phyloP scores from a whole-genome alignment of 2,797 vertebrate species.

The Bradypodion pumilum region DNA sequence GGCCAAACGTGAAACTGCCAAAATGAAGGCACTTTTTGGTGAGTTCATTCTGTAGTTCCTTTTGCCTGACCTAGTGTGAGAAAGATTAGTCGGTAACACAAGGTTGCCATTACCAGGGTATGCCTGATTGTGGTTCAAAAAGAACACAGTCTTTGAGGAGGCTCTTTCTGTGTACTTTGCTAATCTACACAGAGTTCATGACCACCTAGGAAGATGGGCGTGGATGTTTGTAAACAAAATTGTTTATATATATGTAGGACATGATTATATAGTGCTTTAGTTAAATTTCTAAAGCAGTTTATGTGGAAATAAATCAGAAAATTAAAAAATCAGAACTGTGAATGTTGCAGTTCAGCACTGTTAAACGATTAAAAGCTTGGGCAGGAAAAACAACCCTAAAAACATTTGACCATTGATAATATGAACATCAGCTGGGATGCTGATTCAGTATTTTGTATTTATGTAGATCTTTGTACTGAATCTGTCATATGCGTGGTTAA shows the following conservation, averaged over 20 bases:
- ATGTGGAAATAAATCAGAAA: neutral
- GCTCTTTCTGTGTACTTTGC: too few relatives aligned
- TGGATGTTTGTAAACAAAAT: conserved; percentile 35
- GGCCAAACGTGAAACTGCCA: too few relatives aligned
- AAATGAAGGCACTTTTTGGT: too few relatives aligned
- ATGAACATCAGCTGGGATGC: neutral
- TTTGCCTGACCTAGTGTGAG: too few relatives aligned
- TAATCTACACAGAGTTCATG: conserved; percentile 29
- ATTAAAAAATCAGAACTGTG: neutral
- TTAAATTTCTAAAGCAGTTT: neutral
- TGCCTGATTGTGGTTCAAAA: too few relatives aligned
- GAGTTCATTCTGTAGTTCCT: too few relatives aligned
- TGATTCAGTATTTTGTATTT: too few relatives aligned
- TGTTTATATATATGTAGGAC: neutral
- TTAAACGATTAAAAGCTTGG: neutral
- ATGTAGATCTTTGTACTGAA: too few relatives aligned
- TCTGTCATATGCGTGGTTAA: too few relatives aligned
- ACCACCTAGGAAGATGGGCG: neutral
- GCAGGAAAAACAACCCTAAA: neutral
- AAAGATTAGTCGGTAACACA: too few relatives aligned
- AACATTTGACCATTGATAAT: neutral
- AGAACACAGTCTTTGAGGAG: too few relatives aligned
- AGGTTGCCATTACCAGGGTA: too few relatives aligned
- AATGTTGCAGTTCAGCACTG: neutral
- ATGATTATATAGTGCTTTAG: neutral